Base-by-base conservation (phyloP, 2,888 invertebrate genomes). In the Andricus curvator region DNA sequence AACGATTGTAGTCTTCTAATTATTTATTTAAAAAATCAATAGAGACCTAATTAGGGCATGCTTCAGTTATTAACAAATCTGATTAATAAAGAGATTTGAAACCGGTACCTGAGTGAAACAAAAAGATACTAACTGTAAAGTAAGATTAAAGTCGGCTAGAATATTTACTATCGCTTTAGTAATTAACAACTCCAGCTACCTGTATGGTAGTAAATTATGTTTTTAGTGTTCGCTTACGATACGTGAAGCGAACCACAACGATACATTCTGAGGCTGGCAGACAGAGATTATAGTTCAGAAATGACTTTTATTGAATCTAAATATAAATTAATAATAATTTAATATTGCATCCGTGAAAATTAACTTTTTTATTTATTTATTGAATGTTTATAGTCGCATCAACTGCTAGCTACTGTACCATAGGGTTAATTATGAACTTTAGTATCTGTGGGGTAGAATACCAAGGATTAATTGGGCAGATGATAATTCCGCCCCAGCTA, bases 121-220 rank as follows among this genome's bases (percentile, higher is more conserved):
- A 70, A 48, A 70, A 25, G 17, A 17, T 11, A 44, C 15, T 48
- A 70, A 70, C 44, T 25, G 22, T n/a, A 48, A 44, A 48, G 44
- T 48, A 13, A 22, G 48, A 70, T 70, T 17, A 66, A 37, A n/a
- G 66, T 37, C 66, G n/a, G 15, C 17, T 70, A 44, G 48, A 51
- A 70, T 48, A 68, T 68, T 68, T 68, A 70, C 70, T 48, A 51
- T 48, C 29, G 60, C 22, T 70, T 29, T 25, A 70, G 70, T 70
- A 51, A 70, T 70, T 68, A 68, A 29, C 48, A 70, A 70, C 70
- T 70, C 20, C 8, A 68, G 44, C 22, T 68, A 68, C 68, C n/a
- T 22, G 44, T 41, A 48, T 13, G 15, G 70, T 44, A 48, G 25
- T 70, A 51, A 70, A 70, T 70, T 70, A 70, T 41, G 20, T 51